phyloP scores from a whole-genome alignment of 2,797 vertebrate genomes.

The Lithobates pipiens region DNA sequence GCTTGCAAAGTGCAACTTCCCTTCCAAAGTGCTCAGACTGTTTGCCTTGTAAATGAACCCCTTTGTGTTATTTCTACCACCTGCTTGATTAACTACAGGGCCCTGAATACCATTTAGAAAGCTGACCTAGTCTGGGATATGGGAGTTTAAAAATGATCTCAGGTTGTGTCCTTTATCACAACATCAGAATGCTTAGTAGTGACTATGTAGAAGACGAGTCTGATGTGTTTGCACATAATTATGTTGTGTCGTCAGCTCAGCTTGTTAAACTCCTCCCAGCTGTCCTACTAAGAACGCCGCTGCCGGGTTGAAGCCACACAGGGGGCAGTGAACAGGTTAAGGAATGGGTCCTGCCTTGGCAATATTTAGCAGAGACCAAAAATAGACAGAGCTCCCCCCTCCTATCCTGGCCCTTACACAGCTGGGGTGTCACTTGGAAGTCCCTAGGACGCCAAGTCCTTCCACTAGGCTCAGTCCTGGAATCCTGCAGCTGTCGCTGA shows the following conservation, averaged over 20 bases:
- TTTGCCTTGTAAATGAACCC: too few relatives aligned
- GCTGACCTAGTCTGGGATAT: too few relatives aligned
- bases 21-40: too few relatives aligned
- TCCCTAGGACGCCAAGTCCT: conserved; percentile 36
- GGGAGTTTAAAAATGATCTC: too few relatives aligned
- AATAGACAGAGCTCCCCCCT: not conserved
- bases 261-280: not conserved
- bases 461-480: conserved; percentile 5
- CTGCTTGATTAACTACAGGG: too few relatives aligned
- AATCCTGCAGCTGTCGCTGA: conserved; percentile 48
- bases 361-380: conserved; percentile 50
- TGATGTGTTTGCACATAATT: not conserved
- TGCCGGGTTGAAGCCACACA: not conserved
- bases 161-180: too few relatives aligned
- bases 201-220: too few relatives aligned
- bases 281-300: not conserved
- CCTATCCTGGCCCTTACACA: not conserved
- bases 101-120: too few relatives aligned
- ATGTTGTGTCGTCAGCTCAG: not conserved
- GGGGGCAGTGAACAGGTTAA: conserved; percentile 4
- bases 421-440: conserved; percentile 37
- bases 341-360: not conserved
- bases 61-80: too few relatives aligned
- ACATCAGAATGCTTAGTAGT: too few relatives aligned
- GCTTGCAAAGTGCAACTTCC: too few relatives aligned